A percentile compares a stretch with the other conserved stretches of the same genome.
Conservation (phyloP, 1,140 invertebrate species). For the Drosophila jambulina region DNA sequence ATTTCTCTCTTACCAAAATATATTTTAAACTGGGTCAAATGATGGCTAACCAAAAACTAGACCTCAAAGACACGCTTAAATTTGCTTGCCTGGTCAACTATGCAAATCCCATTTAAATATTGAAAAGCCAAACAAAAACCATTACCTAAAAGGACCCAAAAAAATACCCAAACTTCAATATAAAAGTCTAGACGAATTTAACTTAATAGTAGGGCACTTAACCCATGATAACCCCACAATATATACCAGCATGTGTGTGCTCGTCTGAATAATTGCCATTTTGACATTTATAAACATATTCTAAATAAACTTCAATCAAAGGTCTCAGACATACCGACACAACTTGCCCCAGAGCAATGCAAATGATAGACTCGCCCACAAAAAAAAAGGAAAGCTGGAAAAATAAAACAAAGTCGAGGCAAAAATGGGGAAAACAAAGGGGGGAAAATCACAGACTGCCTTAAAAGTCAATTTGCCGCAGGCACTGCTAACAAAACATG, state of each 20-base stretch:
- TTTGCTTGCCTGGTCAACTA: background rate
- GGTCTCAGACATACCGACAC: slow-evolving; percentile 51
- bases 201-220: slow-evolving; percentile 54
- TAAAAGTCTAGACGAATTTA: slow-evolving; percentile 68
- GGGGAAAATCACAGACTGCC: slow-evolving; percentile 47
- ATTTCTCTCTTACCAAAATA: background rate
- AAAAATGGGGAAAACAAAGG: slow-evolving; percentile 39
- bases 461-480: slow-evolving; percentile 81
- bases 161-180: slow-evolving; percentile 8
- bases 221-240: slow-evolving; percentile 32
- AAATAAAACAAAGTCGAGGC: slow-evolving; percentile 34
- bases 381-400: slow-evolving; percentile 7
- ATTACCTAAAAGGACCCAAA: background rate
- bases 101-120: slow-evolving; percentile 11
- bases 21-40: background rate
- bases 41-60: background rate
- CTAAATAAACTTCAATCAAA: slow-evolving; percentile 82
- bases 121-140: background rate
- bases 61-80: background rate
- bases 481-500: slow-evolving; percentile 78
- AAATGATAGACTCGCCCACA: slow-evolving; percentile 55
- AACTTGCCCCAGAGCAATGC: slow-evolving; percentile 49
- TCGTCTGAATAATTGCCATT: slow-evolving; percentile 69
- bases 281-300: slow-evolving; percentile 79
- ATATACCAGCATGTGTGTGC: background rate